Evolutionary conservation across 2,888 invertebrate genomes (phyloP).

Genomic region (Pandemis heparana): DNA sequence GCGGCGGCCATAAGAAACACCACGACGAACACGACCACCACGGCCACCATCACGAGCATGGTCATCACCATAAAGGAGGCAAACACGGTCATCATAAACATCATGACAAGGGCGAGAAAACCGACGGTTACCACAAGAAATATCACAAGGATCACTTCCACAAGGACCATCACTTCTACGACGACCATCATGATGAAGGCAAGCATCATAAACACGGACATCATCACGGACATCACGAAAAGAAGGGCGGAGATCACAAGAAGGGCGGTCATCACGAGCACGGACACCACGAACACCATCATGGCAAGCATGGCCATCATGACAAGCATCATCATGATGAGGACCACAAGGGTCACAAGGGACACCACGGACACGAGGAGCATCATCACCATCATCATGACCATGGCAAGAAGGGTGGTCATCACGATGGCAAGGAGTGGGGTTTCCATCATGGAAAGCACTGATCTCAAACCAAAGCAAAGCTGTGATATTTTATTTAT

Average conservation of each 20-base stretch:
- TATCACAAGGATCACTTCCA: conserved; percentile 81
- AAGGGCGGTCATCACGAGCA: conserved; percentile 78
- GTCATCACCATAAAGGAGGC: conserved; percentile 78
- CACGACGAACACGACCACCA: conserved; percentile 77
- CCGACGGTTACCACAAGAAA: conserved; percentile 80
- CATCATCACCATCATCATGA: conserved; percentile 80
- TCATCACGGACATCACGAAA: conserved; percentile 77
- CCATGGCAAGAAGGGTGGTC: conserved; percentile 82
- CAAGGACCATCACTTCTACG: conserved; percentile 82
- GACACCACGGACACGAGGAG: conserved; percentile 80
- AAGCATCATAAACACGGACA: conserved; percentile 81
- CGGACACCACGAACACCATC: conserved; percentile 79
- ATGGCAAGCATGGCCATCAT: conserved; percentile 78
- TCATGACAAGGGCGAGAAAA: conserved; percentile 78
- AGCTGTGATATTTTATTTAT: conserved; percentile 70
- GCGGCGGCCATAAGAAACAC: conserved; percentile 78
- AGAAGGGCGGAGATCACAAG: conserved; percentile 77
- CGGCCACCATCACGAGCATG: conserved; percentile 77
- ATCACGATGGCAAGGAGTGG: conserved; percentile 77
- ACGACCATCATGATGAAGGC: conserved; percentile 78
- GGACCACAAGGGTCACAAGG: conserved; percentile 80
- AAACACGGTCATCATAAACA: conserved; percentile 79
- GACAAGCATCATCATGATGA: conserved; percentile 80
- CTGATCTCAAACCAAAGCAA: conserved; percentile 60
- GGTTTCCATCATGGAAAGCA: conserved; percentile 81